These are phyloP conservation scores for Etheostoma spectabile DNA, from an alignment of 2,113 vertebrate genomes.

Conservation along the genomic window DNA sequence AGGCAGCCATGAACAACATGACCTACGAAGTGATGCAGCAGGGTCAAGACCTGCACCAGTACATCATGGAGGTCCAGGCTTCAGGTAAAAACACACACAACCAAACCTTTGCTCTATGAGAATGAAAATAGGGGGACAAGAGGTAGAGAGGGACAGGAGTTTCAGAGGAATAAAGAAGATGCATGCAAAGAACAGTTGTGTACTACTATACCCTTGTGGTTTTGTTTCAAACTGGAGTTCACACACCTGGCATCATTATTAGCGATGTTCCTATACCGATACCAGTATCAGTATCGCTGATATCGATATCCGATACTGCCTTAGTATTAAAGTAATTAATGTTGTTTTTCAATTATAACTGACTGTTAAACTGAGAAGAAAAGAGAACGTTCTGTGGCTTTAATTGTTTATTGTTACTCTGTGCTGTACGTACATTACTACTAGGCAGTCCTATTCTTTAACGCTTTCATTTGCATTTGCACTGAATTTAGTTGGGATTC, in stretches of 20 bases:
- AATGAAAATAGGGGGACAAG: not conserved
- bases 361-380: too few relatives aligned
- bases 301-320: too few relatives aligned
- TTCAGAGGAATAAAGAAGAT: not conserved
- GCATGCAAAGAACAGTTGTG: not conserved
- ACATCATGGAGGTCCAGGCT: constrained; percentile 99
- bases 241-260: not conserved
- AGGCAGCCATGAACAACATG: constrained; percentile 98
- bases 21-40: constrained; percentile 98
- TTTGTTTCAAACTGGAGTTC: not conserved
- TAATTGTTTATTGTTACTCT: too few relatives aligned
- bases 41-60: constrained; percentile 97
- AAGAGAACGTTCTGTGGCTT: too few relatives aligned
- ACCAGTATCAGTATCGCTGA: too few relatives aligned
- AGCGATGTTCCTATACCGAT: too few relatives aligned
- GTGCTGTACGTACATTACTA: too few relatives aligned
- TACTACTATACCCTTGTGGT: not conserved
- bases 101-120: not conserved
- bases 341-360: too few relatives aligned
- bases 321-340: too few relatives aligned
- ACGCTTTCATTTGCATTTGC: not conserved
- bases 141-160: not conserved
- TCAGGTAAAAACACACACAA: constrained; percentile 85
- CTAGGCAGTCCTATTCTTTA: not conserved
- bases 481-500: not conserved